Evolutionary conservation across 2,888 invertebrate genomes (phyloP).

Genomic region (Campaea margaritaria): DNA sequence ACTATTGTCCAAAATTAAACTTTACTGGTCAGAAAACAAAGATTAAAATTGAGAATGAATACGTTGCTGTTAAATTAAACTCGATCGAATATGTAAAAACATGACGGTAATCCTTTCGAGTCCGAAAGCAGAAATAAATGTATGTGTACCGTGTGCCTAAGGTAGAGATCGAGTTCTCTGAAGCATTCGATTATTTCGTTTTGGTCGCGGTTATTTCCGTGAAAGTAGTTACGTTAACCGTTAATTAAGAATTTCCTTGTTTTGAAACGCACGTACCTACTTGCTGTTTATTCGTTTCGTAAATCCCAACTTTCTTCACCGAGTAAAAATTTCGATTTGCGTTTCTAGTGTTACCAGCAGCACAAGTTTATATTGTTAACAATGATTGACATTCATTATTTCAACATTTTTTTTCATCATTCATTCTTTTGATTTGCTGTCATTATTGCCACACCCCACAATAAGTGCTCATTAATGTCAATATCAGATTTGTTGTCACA

Average conservation of each 20-base stretch:
- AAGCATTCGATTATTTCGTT: slow-evolving; percentile 17
- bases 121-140: neutral
- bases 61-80: neutral
- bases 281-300: slow-evolving; percentile 16
- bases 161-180: slow-evolving; percentile 26
- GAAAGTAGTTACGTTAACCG: slow-evolving; percentile 23
- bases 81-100: neutral
- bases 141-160: slow-evolving; percentile 8
- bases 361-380: no score
- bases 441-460: no score
- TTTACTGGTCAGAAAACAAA: neutral
- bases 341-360: no score
- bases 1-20: neutral
- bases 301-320: neutral
- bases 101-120: neutral
- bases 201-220: slow-evolving; percentile 19
- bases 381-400: no score
- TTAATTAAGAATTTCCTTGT: slow-evolving; percentile 29
- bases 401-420: no score
- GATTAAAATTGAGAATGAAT: neutral
- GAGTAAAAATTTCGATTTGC: neutral
- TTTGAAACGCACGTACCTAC: slow-evolving; percentile 15
- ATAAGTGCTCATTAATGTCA: no score
- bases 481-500: no score
- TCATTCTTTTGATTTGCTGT: no score